A percentile compares a stretch with the other conserved stretches of the same genome.
phyloP scores from a whole-genome alignment of 1,140 invertebrate genomes.

The Chionoecetes opilio region DNA sequence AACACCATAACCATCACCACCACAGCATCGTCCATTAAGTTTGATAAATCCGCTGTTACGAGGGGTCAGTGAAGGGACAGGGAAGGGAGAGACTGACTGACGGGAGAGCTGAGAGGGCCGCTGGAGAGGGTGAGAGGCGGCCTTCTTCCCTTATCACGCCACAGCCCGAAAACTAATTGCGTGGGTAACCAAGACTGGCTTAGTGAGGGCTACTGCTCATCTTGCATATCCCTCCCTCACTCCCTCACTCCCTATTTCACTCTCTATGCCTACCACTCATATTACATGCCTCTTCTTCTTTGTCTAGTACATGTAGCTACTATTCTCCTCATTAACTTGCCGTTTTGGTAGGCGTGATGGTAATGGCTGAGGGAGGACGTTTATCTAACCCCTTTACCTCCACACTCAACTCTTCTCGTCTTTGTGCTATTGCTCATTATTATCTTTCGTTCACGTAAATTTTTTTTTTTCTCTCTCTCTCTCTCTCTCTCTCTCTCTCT shows the following conservation, averaged over 20 bases:
- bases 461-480: neutral
- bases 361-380: too few relatives aligned
- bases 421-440: neutral
- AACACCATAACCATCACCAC: neutral
- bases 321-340: neutral
- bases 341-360: too few relatives aligned
- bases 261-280: neutral
- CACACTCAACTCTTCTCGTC: neutral
- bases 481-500: conserved; percentile 21
- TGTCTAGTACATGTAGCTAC: neutral
- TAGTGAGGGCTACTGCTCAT: neutral
- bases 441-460: neutral
- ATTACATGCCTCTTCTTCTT: conserved; percentile 7
- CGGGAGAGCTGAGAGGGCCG: neutral
- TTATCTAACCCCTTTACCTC: neutral
- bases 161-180: neutral
- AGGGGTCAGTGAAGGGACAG: neutral
- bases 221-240: neutral
- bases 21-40: neutral
- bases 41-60: neutral
- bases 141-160: neutral
- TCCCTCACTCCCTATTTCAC: neutral
- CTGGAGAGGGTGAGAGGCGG: neutral
- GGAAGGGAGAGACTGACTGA: neutral
- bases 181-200: neutral